Conservation (phyloP, 2,888 invertebrate genomes). For the Heteromyza rotundicornis region DNA sequence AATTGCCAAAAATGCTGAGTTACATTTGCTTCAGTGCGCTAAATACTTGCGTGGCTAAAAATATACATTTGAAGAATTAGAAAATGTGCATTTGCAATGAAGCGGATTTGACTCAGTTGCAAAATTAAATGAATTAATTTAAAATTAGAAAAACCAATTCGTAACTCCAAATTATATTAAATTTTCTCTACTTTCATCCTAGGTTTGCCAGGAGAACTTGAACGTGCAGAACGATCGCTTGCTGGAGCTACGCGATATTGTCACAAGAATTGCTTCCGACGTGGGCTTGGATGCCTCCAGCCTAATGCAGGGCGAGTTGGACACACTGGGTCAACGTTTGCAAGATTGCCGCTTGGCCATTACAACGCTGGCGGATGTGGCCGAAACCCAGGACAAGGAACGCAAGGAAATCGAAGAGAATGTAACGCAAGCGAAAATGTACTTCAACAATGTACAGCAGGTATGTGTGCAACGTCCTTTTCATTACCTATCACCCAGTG, state of each 20-base stretch:
- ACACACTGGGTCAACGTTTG: constrained; percentile 75
- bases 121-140: no score
- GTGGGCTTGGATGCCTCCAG: constrained; percentile 76
- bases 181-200: no score
- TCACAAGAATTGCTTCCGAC: constrained; percentile 78
- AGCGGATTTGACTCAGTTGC: neutral
- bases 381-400: constrained; percentile 71
- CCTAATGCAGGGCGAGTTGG: constrained; percentile 78
- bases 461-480: no score
- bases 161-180: no score
- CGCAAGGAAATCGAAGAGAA: constrained; percentile 66
- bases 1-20: neutral
- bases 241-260: constrained; percentile 75
- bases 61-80: neutral
- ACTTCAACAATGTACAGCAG: constrained; percentile 78
- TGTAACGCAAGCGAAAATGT: constrained; percentile 67
- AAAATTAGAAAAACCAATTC: neutral
- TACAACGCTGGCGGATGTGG: constrained; percentile 76
- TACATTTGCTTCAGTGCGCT: constrained; percentile 1
- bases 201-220: constrained; percentile 80
- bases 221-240: constrained; percentile 73
- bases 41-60: constrained; percentile 4
- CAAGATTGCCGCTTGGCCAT: constrained; percentile 79
- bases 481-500: no score
- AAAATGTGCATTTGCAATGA: neutral